Base-by-base conservation (phyloP, 2,113 vertebrate species). In the Numida meleagris region DNA sequence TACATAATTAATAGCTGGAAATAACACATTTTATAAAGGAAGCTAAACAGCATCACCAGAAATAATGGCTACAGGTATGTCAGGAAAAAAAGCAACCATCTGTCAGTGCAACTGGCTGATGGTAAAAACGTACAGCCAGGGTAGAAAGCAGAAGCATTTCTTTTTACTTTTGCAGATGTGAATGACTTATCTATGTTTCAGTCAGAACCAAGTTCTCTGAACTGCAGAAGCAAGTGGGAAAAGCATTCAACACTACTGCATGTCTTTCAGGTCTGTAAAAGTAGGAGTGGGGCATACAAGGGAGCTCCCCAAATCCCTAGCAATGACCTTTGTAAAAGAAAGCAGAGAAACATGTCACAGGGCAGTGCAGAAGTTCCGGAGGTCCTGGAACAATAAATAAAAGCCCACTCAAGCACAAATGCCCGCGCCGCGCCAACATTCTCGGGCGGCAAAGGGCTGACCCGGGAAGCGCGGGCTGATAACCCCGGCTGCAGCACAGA, bases 341-440 rank as follows among this genome's bases (percentile, higher is more conserved):
- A 24, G 0, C 38, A n/a, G 36, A 90, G 80, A 91, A 94, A 58
- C 62, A 70, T 7, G 9, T 96, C 70, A 36, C 68, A 93, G 86
- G 89, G 83, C 73, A 86, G 53, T 63, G 92, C 91, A 90, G 90
- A 96, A 94, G 93, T 96, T 96, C 93, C 92, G 88, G 92, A 96
- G 75, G 82, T 88, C 90, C 89, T 73, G 36, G 42, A 93, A 95
- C 86, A 96, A 95, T 67, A 95, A 93, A 92, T 81, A 91, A 46
- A 86, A 4, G 7, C 33, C 45, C 14, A 70, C 63, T 92, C 34
- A 21, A 81, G 77, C 90, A 90, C 95, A 96, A 93, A 93, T 31
- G 61, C 93, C 66, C 29, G 59, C 4, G 1, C n/a, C 2, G 43
- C 65, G 95, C 95, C 90, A 95, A 31, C 40, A 48, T 51, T 92